These are phyloP conservation scores for Hypotaenidia philippensis DNA, from an alignment of 2,797 vertebrate species.

Conservation along the genomic window DNA sequence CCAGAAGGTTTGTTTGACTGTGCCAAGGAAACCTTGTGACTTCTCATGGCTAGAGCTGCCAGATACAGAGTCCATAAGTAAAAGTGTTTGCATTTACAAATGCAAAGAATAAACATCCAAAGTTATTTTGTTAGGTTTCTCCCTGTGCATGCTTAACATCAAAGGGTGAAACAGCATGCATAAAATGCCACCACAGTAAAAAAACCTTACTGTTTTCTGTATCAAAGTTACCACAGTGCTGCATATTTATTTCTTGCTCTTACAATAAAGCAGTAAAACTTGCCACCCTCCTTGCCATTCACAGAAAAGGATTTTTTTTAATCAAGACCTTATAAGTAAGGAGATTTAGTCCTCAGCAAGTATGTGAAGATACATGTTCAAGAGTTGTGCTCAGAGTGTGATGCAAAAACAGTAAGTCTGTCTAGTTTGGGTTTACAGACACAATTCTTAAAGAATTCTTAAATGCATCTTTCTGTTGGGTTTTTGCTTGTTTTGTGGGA, in stretches of 20 bases:
- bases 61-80: neutral
- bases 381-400: neutral
- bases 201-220: neutral
- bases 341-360: neutral
- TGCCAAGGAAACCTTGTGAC: neutral
- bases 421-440: neutral
- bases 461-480: neutral
- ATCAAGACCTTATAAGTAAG: neutral
- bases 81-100: neutral
- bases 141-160: neutral
- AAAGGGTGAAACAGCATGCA: neutral
- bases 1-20: neutral
- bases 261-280: neutral
- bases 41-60: neutral
- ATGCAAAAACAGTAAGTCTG: neutral
- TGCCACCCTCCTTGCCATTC: neutral
- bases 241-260: neutral
- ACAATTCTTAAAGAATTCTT: neutral
- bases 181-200: neutral
- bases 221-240: neutral
- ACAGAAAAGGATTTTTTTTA: neutral
- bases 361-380: neutral
- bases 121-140: neutral
- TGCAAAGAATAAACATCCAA: neutral
- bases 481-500: neutral